phyloP scores from a whole-genome alignment of 2,113 vertebrate species.

The Pheucticus melanocephalus region DNA sequence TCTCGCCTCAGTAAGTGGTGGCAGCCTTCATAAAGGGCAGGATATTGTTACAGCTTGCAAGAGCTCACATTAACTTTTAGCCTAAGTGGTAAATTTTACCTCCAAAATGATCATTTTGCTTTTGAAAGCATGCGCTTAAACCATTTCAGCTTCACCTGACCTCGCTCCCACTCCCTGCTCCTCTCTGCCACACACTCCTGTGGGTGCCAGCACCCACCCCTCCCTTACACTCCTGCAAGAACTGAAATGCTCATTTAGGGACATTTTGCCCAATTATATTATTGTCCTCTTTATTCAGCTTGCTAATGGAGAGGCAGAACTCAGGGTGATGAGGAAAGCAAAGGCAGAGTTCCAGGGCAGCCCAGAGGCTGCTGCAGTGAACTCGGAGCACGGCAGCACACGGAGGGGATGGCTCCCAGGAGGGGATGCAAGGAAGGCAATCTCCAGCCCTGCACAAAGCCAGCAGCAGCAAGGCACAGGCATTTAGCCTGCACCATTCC shows the following conservation, averaged over 20 bases:
- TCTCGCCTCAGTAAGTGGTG: neutral
- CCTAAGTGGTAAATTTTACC: neutral
- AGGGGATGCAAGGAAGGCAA: neutral
- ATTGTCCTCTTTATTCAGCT: neutral
- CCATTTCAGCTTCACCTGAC: neutral
- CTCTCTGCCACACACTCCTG: accelerated
- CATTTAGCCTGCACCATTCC: neutral
- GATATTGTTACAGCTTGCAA: neutral
- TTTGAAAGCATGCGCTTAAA: neutral
- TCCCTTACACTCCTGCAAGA: neutral
- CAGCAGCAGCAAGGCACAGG: neutral
- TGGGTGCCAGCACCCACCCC: neutral
- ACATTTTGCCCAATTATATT: neutral
- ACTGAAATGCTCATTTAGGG: neutral
- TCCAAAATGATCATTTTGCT: neutral
- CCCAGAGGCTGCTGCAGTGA: neutral
- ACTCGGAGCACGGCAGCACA: neutral
- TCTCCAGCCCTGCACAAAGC: neutral
- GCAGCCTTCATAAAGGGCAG: neutral
- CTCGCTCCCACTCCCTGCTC: neutral
- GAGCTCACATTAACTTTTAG: slow-evolving; percentile 5
- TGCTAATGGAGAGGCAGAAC: neutral
- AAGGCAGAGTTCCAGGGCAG: accelerated
- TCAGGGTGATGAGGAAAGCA: neutral
- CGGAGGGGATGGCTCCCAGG: neutral